phyloP scores from a whole-genome alignment of 2,888 invertebrate genomes.

The Siphonodentalium dalli region DNA sequence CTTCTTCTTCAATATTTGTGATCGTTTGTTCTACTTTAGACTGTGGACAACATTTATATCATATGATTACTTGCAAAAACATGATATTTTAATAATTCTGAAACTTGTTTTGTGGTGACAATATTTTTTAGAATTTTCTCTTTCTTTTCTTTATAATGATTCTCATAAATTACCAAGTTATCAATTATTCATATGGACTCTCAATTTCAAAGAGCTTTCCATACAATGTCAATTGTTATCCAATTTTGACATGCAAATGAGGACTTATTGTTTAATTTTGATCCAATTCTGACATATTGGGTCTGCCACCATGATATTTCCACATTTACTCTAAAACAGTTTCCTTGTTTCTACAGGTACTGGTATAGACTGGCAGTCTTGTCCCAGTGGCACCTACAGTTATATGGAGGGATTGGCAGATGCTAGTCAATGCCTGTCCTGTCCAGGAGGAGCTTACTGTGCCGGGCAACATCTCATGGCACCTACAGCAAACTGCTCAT shows the following conservation, averaged over 20 bases:
- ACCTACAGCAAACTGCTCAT: conserved; percentile 44
- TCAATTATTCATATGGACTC: too few species aligned
- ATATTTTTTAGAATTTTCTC: background rate
- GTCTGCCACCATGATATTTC: too few species aligned
- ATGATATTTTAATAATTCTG: background rate
- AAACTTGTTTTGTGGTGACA: background rate
- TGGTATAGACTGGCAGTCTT: conserved; percentile 50
- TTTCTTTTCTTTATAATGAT: background rate
- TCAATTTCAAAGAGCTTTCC: too few species aligned
- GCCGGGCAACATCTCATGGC: conserved; percentile 42
- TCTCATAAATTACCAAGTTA: too few species aligned
- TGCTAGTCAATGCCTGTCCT: conserved; percentile 49
- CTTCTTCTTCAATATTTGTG: background rate
- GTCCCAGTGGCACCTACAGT: conserved; percentile 58
- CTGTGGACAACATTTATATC: background rate
- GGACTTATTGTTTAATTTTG: too few species aligned
- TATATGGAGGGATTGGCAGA: conserved; percentile 37
- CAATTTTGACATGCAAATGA: too few species aligned
- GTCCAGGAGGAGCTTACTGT: conserved; percentile 57
- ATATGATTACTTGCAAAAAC: background rate
- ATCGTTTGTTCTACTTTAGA: background rate
- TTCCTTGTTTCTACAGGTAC: conserved; percentile 38
- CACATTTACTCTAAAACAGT: background rate
- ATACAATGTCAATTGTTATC: too few species aligned
- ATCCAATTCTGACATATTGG: too few species aligned